Percentiles rank a stretch among this genome's conserved stretches.
phyloP scores from a whole-genome alignment of 2,113 vertebrate genomes.

The Morone chrysops region DNA sequence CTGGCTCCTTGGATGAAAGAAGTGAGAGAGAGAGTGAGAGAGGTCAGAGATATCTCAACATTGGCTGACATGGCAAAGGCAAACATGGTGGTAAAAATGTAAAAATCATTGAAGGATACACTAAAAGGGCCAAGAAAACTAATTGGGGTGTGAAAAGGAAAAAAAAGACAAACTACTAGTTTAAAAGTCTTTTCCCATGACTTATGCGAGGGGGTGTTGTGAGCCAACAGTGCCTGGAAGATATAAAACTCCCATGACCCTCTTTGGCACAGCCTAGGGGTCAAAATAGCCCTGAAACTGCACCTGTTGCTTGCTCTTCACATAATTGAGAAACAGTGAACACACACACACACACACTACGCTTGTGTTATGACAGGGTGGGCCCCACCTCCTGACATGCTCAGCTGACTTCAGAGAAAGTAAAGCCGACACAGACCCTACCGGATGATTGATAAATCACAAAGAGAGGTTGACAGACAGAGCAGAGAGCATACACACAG shows the following conservation, averaged over 20 bases:
- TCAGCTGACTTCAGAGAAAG: conserved; percentile 48
- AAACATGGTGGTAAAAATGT: not conserved
- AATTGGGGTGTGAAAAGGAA: not conserved
- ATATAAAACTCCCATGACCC: conserved; percentile 43
- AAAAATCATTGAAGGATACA: not conserved
- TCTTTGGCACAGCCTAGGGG: conserved; percentile 42
- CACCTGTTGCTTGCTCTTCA: conserved; percentile 72
- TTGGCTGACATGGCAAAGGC: not conserved
- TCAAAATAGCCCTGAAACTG: conserved; percentile 74
- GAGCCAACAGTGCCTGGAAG: conserved; percentile 20
- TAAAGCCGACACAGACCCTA: not conserved
- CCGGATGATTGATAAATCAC: conserved; percentile 47
- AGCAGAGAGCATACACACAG: conserved; percentile 2
- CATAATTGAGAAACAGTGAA: conserved; percentile 49
- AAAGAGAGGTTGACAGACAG: conserved; percentile 2
- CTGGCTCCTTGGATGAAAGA: conserved; percentile 88
- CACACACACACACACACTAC: conserved; percentile 3
- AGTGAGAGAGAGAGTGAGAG: conserved; percentile 3
- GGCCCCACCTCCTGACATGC: conserved; percentile 18
- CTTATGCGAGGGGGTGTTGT: not conserved
- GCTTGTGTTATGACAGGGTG: not conserved
- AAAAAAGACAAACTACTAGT: not conserved
- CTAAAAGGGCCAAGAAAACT: not conserved
- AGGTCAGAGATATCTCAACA: conserved; percentile 24
- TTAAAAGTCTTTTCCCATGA: not conserved